Base-by-base conservation (phyloP, 2,888 invertebrate species). In the Athrips mouffetella region DNA sequence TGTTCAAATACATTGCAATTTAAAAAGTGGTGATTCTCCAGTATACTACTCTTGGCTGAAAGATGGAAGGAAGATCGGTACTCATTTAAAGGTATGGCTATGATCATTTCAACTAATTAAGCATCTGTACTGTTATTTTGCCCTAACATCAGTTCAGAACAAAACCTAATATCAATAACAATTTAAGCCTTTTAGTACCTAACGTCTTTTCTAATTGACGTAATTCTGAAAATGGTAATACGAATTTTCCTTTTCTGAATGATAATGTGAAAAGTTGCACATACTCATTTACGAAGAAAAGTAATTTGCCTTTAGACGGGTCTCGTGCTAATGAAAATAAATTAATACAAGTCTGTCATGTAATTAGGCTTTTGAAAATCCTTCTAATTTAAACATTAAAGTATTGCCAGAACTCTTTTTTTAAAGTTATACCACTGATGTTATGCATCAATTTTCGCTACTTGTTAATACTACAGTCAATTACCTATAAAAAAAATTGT, bases 1-100 rank as follows among this genome's bases (percentile, higher is more conserved):
- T 60, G 94, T 95, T 49, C 93, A 96, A 76, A 94, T 96, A 57
- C 93, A 96, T 51, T 95, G 95, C 73, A 93, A 93, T 60, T 90
- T 95, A 48, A 94, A 93, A 59, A 90, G 91, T 48, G 93, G 93
- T 10, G 93, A 93, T 72, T 91, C 92, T 54, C 93, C 93, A 2
- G 91, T 93, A 44, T 92, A 92, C 76, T 93, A 92, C 62, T 90
- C 91, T 6, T 93, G 93, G 93, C 82, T 91, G 64, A 93, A 93
- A 65, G 92, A 93, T 72, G 91, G 91, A 40, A 89, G 89, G 70
- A 91, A 91, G 51, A 91, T 93, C 60, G 89, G 92, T 0, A 83
- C 90, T 37, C 86, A 90, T 67, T 84, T 93, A 27, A 92, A 92
- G 90, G 92, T 92, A 76, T 6, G 25, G 11, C 3, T 10, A n/a